These are phyloP conservation scores for Heliconius hermathena DNA, from an alignment of 1,140 invertebrate genomes.

Conservation along the genomic window DNA sequence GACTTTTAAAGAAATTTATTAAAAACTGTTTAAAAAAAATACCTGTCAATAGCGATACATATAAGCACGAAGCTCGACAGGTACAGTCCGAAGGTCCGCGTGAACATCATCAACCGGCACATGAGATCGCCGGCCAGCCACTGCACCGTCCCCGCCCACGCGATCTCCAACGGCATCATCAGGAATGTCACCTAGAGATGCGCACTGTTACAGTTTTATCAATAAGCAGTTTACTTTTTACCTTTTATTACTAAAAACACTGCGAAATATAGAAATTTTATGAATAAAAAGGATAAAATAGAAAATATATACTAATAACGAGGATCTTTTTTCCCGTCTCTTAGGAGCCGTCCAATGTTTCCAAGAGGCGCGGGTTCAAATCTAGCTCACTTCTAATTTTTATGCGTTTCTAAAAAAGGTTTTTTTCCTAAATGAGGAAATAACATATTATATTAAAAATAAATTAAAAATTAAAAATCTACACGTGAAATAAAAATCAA, in stretches of 20 bases:
- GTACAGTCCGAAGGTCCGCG: slow-evolving; percentile 92
- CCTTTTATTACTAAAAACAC: background rate
- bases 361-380: no score
- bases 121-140: slow-evolving; percentile 91
- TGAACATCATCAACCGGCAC: slow-evolving; percentile 92
- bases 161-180: slow-evolving; percentile 95
- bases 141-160: slow-evolving; percentile 90
- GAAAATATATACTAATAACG: no score
- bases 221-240: background rate
- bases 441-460: no score
- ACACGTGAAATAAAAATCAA: background rate
- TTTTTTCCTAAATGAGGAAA: no score
- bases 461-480: background rate
- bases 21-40: slow-evolving; percentile 46
- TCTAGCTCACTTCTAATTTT: no score
- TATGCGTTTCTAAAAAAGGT: no score
- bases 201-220: slow-evolving; percentile 42
- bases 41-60: slow-evolving; percentile 94
- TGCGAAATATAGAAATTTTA: no score
- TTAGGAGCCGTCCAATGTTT: no score
- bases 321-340: no score
- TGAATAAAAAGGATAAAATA: background rate
- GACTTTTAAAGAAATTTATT: background rate
- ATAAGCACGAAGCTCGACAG: slow-evolving; percentile 93
- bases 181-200: slow-evolving; percentile 89